Evolutionary conservation across 2,888 invertebrate species (phyloP).

Genomic region (Seira sanloemensis): DNA sequence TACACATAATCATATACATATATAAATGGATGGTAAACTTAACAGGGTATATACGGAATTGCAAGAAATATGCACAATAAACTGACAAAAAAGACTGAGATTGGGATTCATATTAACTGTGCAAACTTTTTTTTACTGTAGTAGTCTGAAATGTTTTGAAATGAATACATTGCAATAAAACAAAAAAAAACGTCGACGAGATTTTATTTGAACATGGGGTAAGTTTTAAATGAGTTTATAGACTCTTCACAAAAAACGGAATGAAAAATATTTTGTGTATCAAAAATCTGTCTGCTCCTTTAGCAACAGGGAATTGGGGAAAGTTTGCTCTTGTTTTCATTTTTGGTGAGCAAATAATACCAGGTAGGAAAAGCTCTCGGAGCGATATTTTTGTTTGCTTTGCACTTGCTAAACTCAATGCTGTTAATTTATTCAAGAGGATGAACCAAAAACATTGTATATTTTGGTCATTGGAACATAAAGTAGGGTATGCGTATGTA

Average conservation of each 20-base stretch:
- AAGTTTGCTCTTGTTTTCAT: not conserved
- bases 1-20: too few relatives aligned
- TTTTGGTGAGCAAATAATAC: not conserved
- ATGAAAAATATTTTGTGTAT: too few relatives aligned
- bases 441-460: too few relatives aligned
- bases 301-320: not conserved
- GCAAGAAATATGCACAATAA: too few relatives aligned
- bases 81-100: too few relatives aligned
- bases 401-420: not conserved
- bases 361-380: not conserved
- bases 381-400: not conserved
- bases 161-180: not conserved
- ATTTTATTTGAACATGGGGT: not conserved
- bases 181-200: not conserved
- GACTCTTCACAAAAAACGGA: not conserved
- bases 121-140: not conserved
- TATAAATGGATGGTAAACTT: too few relatives aligned
- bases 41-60: too few relatives aligned
- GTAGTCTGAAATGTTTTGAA: not conserved
- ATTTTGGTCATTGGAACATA: too few relatives aligned
- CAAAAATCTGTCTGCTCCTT: not conserved
- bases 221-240: not conserved
- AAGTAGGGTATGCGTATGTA: too few relatives aligned
- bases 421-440: not conserved
- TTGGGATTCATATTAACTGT: not conserved